These are phyloP conservation scores for Molothrus aeneus DNA, from an alignment of 2,797 vertebrate species.

Conservation along the genomic window DNA sequence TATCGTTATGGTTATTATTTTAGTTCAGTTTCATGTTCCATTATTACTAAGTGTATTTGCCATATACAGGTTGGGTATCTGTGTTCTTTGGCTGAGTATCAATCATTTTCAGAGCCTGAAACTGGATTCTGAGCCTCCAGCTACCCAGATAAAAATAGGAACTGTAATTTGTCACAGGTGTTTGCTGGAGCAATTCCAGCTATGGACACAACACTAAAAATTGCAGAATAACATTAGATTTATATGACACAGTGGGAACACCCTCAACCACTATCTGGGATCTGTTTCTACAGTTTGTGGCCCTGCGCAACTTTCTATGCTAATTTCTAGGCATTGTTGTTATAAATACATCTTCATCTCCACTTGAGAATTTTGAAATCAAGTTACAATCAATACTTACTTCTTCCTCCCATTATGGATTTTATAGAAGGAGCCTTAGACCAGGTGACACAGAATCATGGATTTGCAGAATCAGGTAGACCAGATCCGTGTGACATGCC, in stretches of 20 bases:
- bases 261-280: not conserved
- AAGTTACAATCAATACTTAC: not conserved
- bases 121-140: constrained; percentile 12
- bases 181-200: constrained; percentile 3
- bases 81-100: constrained; percentile 8
- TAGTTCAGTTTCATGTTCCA: not conserved
- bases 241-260: not conserved
- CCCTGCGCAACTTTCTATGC: not conserved
- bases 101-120: constrained; percentile 24
- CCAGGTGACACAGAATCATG: not conserved
- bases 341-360: not conserved
- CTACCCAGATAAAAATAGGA: not conserved
- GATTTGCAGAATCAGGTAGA: not conserved
- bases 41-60: constrained; percentile 8
- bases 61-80: not conserved
- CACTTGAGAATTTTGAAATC: not conserved
- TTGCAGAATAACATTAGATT: not conserved
- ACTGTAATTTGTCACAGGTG: constrained; percentile 43
- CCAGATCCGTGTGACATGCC: not conserved
- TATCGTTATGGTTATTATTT: not conserved
- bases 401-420: not conserved
- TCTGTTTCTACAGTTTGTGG: not conserved
- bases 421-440: not conserved
- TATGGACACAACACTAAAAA: not conserved
- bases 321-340: not conserved